Base-by-base conservation (phyloP, 2,888 invertebrate species). In the Drosophila kokeensis region DNA sequence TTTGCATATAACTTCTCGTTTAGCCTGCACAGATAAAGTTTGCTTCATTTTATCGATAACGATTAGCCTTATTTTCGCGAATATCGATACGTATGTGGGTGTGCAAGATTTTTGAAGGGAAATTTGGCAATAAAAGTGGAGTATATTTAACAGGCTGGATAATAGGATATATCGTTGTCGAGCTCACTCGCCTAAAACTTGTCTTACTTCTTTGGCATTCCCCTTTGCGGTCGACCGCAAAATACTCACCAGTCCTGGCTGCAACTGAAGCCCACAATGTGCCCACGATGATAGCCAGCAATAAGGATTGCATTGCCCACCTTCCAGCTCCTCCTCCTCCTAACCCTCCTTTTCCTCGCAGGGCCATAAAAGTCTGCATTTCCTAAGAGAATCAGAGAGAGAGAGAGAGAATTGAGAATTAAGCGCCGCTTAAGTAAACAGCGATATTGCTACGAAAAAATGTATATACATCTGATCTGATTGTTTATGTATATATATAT, bases 211-310 rank as follows among this genome's bases (percentile, higher is more conserved):
- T 24, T 24, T 24, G 27, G 15, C 15, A 24, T 15, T 69, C 83
- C 81, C 75, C 71, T 59, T 65, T 61, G 78, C 32, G 83, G 69
- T 71, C 8, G 36, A 65, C 62, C 76, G 6, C 63, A 74, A 69
- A 11, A 29, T 6, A 21, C 78, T 83, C 77, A 92, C 92, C 92
- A 68, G 92, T 92, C 70, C 79, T 89, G 57, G 92, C 85, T n/a
- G 58, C 42, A 62, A 71, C 92, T 24, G 91, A 86, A 82, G 87
- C 87, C 87, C 81, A 83, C 71, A 79, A 83, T 73, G 79, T 83
- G 78, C 82, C 54, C 36, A 77, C 66, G 55, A 76, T 63, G 68
- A 53, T n/a, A n/a, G 67, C 74, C 52, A 87, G 42, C 34, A 87
- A 45, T n/a, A 79, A 55, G 27, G 70, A 52, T 40, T 65, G 53